Evolutionary conservation across 2,113 vertebrate genomes (phyloP), one percentile per base, ranked within the genome.

Genomic region (Lagopus muta): DNA sequence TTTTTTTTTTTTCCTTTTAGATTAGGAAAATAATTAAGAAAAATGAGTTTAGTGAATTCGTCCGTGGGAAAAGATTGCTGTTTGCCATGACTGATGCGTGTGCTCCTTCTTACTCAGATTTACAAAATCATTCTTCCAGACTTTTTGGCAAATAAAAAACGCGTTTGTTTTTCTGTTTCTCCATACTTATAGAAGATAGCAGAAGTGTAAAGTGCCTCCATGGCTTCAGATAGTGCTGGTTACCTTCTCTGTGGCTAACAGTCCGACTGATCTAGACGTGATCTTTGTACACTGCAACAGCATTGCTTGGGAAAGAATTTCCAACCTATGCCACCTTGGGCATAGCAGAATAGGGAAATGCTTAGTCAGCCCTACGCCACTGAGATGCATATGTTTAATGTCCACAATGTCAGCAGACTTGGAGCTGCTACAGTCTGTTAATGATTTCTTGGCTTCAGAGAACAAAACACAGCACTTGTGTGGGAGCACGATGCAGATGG

Each of bases 361-460:
- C 42, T 48, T 55, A 55, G 38, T 45, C 55, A 86, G 5, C 27
- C 61, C 78, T 48, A 38, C 52, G n/a, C 25, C 66, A 12, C 65
- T 7, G 50, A 58, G 72, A 57, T 13, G 3, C 3, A 2, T 66
- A 14, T 0, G 0, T 34, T 58, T 22, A 28, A 5, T 30, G 45
- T 43, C 58, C 69, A 19, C 52, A 70, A 18, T 7, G 73, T 64
- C 50, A 70, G 81, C 82, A 89, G 73, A 7, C 52, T 61, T 66
- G 73, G 82, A 75, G 57, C 22, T 50, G 55, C 47, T 66, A 34
- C 36, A 61, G 47, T 55, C 73, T 84, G 42, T 20, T 70, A 58
- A n/a, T 71, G 70, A 72, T 77, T 62, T 89, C 50, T 58, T 94
- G 88, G 85, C 82, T 76, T 78, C 64, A 25, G 82, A 78, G 66